Base-by-base conservation (phyloP, 2,888 invertebrate genomes). In the Plagiodera versicolora region DNA sequence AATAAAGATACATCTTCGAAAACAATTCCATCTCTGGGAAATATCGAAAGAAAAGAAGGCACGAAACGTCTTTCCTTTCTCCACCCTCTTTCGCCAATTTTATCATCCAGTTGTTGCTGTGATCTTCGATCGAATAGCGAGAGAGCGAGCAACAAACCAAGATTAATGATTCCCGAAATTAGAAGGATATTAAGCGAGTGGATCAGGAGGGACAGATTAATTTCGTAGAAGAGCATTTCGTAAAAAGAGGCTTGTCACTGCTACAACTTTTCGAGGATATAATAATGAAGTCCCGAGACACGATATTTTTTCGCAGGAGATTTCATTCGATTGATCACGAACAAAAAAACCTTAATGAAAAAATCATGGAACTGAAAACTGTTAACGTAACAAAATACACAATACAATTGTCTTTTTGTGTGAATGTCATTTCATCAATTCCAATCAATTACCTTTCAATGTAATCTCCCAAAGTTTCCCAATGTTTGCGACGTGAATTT, bases 81-180 rank as follows among this genome's bases (percentile, higher is more conserved):
- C 32, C 14, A 3, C 39, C 11, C 39, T 14, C n/a, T 39, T 39
- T 39, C 11, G 11, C 39, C 4, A 39, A 11, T n/a, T 14, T 14
- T 39, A 8, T 39, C 39, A 39, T 39, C 39, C 39, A 39, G 39
- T 39, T 39, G 39, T 39, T 39, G 39, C 39, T 39, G 39, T 14
- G 39, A 39, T 39, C 39, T n/a, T 11, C 39, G 11, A 39, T 60
- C 35, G 46, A 46, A 46, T 6, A 44, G 52, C 11, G 44, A 50
- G 32, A 39, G 44, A 46, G 35, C 51, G 50, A 28, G 63, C 63
- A 58, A 59, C 59, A 65, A 58, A 65, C 58, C 56, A 60, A 65
- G 63, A 65, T 65, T 60, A 60, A 63, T 65, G 65, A 49, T 60
- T 49, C 39, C 39, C 39, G 39, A 39, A 39, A 39, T 39, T 39